Evolutionary conservation across 1,140 invertebrate species (phyloP), one percentile per base, ranked within the genome.

Genomic region (Listronotus oregonensis): DNA sequence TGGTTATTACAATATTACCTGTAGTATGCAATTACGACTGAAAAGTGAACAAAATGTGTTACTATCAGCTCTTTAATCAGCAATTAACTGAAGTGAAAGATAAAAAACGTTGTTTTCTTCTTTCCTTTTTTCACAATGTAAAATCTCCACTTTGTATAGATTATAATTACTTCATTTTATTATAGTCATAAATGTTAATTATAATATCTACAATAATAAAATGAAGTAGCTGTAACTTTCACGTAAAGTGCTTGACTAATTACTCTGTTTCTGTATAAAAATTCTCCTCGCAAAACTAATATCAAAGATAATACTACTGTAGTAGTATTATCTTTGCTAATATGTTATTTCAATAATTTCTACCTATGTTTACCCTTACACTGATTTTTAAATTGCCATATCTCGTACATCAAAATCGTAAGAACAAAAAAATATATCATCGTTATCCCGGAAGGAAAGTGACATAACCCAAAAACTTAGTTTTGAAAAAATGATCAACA

Each of bases 81-180:
- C 46, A 49, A 49, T 49, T 49, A 49, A 49, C 15, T 49, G 17
- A 21, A 49, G 46, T 49, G 46, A 49, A 49, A 49, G 46, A 49
- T 49, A 49, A 49, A 49, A 49, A 49, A 7, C 10, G 8, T 37
- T 37, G 34, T 37, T 37, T 37, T 37, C 34, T 37, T 12, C 3
- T 37, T 21, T 17, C 15, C 7, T 49, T 49, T 49, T 27, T 27
- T 15, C 18, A 7, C 10, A 49, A 27, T 18, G 46, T 49, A 18
- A 49, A 49, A 37, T 37, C 11, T 10, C 7, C 11, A 10, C 7
- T 49, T 49, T 49, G 43, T 21, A 11, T 27, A 49, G 46, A 49
- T 49, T 49, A 21, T 27, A 49, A 49, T 49, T 49, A 27, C 15
- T 18, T 21, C 14, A 21, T 49, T 18, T 49, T 18, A 49, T 49